Conservation (phyloP, 2,888 invertebrate genomes). For the Drosophila ezoana region DNA sequence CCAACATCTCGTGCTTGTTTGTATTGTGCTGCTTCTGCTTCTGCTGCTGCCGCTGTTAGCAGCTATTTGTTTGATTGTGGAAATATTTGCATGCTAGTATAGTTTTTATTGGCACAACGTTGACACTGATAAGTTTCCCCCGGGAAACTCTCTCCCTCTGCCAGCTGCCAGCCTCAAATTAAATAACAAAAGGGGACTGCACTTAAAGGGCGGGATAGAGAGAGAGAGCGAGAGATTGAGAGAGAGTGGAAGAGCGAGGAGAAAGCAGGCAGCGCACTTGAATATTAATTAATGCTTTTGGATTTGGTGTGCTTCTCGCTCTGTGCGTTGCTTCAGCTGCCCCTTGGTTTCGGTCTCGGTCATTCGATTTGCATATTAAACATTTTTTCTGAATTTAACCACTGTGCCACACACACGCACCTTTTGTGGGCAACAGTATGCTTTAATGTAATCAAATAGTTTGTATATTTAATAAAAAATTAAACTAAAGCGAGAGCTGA, state of each 20-base stretch:
- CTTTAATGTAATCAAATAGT: conserved; percentile 5
- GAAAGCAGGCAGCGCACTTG: conserved; percentile 52
- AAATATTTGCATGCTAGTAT: conserved; percentile 79
- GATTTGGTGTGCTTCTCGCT: conserved; percentile 31
- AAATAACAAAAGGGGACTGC: conserved; percentile 55
- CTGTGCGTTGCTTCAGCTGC: conserved; percentile 38
- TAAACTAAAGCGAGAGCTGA: not conserved
- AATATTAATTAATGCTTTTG: conserved; percentile 75
- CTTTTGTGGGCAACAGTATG: conserved; percentile 39
- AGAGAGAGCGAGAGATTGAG: conserved; percentile 11
- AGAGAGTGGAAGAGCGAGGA: not conserved
- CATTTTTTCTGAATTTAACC: conserved; percentile 47
- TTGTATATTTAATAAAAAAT: not conserved
- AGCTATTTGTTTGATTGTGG: conserved; percentile 81
- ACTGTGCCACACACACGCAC: conserved; percentile 32
- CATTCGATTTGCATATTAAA: conserved; percentile 75
- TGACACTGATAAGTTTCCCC: conserved; percentile 80
- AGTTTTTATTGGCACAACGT: conserved; percentile 80
- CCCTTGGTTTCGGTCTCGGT: conserved; percentile 56
- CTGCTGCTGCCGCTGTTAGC: conserved; percentile 61
- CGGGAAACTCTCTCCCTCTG: conserved; percentile 41
- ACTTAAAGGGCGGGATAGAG: conserved; percentile 6
- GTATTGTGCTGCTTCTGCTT: conserved; percentile 44
- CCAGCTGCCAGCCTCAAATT: conserved; percentile 47
- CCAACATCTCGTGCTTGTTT: conserved; percentile 50